Conservation (phyloP, 2,888 invertebrate species). For the Zele albiditarsus region DNA sequence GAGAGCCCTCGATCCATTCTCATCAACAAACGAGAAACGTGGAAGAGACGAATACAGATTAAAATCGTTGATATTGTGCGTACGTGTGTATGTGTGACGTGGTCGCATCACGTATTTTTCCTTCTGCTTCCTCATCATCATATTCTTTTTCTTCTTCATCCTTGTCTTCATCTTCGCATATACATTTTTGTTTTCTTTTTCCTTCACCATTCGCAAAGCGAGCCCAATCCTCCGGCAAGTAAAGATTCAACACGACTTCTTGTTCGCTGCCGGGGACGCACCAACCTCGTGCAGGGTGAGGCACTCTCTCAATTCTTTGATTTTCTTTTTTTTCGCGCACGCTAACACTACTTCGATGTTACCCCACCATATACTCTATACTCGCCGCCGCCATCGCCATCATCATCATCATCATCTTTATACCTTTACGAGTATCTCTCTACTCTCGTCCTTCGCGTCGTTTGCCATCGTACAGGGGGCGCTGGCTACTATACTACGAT, state of each 20-base stretch:
- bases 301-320: constrained; percentile 42
- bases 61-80: constrained; percentile 23
- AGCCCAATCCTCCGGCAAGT: constrained; percentile 1
- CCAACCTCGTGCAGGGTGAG: constrained; percentile 46
- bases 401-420: constrained; percentile 13
- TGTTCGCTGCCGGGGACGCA: constrained; percentile 27
- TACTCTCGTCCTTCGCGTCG: constrained; percentile 1
- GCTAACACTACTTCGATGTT: not conserved
- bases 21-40: constrained; percentile 24
- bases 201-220: constrained; percentile 31
- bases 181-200: constrained; percentile 33
- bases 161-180: constrained; percentile 41
- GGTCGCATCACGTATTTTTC: constrained; percentile 5
- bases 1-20: constrained; percentile 6
- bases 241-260: constrained; percentile 1
- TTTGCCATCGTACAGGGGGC: constrained; percentile 39
- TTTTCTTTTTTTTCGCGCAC: not conserved
- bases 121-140: constrained; percentile 36
- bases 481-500: not conserved
- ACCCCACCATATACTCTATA: constrained; percentile 22
- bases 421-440: not conserved
- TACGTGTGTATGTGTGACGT: not conserved
- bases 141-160: constrained; percentile 43
- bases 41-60: constrained; percentile 27
- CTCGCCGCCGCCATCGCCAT: constrained; percentile 19